These are phyloP conservation scores for Lithophane ornitopus DNA, from an alignment of 2,888 invertebrate genomes.

Conservation along the genomic window DNA sequence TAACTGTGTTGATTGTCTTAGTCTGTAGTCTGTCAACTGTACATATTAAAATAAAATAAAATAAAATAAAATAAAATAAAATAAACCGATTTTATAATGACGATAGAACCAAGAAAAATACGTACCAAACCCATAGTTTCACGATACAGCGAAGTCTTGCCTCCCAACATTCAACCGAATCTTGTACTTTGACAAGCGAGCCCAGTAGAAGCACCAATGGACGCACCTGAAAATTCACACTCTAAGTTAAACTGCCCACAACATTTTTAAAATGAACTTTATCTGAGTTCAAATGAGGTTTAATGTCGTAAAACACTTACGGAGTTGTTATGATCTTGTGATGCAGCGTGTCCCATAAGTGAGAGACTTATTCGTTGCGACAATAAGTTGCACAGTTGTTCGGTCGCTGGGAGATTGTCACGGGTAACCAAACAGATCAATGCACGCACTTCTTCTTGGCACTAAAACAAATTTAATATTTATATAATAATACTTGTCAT, in stretches of 20 bases:
- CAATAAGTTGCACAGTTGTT: conserved; percentile 95
- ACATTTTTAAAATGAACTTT: not conserved
- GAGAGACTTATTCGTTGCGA: conserved; percentile 96
- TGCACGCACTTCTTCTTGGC: conserved; percentile 97
- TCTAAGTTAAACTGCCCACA: not conserved
- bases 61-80: no score
- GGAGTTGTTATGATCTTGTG: conserved; percentile 89
- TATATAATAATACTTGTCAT: no score
- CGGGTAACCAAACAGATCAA: conserved; percentile 96
- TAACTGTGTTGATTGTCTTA: no score
- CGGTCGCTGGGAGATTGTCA: conserved; percentile 95
- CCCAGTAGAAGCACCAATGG: conserved; percentile 97
- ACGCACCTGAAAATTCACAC: conserved; percentile 90
- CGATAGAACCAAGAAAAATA: not conserved
- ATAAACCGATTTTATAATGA: not conserved
- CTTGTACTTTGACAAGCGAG: conserved; percentile 97
- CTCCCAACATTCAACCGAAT: conserved; percentile 97
- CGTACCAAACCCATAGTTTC: conserved; percentile 93
- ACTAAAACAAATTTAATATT: conserved; percentile 77
- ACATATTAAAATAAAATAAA: no score
- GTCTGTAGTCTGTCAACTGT: no score
- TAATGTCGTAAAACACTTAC: conserved; percentile 72
- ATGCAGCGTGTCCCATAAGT: conserved; percentile 94
- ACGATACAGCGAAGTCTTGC: conserved; percentile 96
- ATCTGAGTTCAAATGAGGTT: not conserved